A percentile compares a stretch with the other conserved stretches of the same genome.
Evolutionary conservation across 1,140 invertebrate species (phyloP).

Genomic region (Dysdera silvatica): DNA sequence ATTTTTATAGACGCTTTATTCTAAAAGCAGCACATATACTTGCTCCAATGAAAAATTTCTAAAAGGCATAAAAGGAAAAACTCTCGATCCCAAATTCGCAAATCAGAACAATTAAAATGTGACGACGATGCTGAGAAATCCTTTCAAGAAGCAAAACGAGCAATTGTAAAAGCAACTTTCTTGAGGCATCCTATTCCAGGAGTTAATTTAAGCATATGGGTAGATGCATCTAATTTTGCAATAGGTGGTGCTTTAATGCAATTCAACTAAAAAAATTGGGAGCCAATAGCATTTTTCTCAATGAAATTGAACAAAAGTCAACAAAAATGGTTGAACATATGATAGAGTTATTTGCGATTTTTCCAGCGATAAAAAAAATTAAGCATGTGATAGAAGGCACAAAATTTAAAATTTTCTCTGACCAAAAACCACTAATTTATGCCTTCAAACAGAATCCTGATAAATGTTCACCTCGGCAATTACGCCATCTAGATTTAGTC

Average conservation of each 20-base stretch:
- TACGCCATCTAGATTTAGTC: slow-evolving; percentile 40
- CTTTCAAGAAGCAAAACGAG: slow-evolving; percentile 13
- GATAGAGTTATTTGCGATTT: slow-evolving; percentile 48
- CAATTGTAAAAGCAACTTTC: not conserved
- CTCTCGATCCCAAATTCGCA: not conserved
- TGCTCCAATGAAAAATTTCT: not conserved
- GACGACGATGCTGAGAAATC: not conserved
- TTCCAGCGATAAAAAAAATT: slow-evolving; percentile 44
- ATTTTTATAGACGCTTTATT: slow-evolving; percentile 39
- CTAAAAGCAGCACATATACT: slow-evolving; percentile 7
- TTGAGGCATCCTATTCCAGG: not conserved
- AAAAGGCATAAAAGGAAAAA: not conserved
- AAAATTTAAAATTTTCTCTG: slow-evolving; percentile 39
- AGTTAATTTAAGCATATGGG: not conserved
- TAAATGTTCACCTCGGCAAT: slow-evolving; percentile 29
- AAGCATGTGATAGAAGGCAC: slow-evolving; percentile 43
- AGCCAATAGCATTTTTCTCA: slow-evolving; percentile 44
- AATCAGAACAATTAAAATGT: not conserved
- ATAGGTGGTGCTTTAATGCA: slow-evolving; percentile 1
- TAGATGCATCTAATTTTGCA: slow-evolving; percentile 11
- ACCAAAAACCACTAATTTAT: slow-evolving; percentile 43
- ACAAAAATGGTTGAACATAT: slow-evolving; percentile 42
- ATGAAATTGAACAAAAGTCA: slow-evolving; percentile 39
- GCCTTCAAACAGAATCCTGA: slow-evolving; percentile 33
- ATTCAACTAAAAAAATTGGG: not conserved